Evolutionary conservation across 2,888 invertebrate species (phyloP).

Genomic region (Leucoptera coffeella): DNA sequence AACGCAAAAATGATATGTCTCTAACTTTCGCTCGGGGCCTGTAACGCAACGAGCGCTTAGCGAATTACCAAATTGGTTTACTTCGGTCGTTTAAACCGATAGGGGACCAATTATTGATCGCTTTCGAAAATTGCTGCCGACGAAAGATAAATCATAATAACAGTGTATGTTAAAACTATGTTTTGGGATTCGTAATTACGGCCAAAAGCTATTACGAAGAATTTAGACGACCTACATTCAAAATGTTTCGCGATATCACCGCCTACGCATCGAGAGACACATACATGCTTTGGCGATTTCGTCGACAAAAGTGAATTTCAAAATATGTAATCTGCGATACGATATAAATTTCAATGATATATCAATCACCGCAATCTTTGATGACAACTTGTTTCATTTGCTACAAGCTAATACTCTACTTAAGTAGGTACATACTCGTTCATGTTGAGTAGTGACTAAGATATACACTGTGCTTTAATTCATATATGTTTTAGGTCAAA

Average conservation of each 20-base stretch:
- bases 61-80: constrained; percentile 2
- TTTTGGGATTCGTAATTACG: constrained; percentile 30
- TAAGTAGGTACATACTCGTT: too few species aligned
- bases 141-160: constrained; percentile 39
- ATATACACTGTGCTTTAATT: too few species aligned
- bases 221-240: constrained; percentile 29
- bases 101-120: not conserved
- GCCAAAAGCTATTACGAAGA: constrained; percentile 17
- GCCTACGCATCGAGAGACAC: constrained; percentile 25
- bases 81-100: not conserved
- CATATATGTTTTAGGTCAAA: too few species aligned
- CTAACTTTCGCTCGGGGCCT: constrained; percentile 1
- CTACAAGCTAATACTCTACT: too few species aligned
- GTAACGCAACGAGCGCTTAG: constrained; percentile 2
- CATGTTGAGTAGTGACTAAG: too few species aligned
- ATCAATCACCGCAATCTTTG: too few species aligned
- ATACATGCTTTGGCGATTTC: too few species aligned
- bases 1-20: not conserved
- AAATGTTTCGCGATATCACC: constrained; percentile 28
- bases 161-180: constrained; percentile 23
- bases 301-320: too few species aligned
- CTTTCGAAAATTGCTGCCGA: constrained; percentile 20
- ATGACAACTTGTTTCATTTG: too few species aligned
- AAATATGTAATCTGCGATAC: too few species aligned
- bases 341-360: too few species aligned